These are phyloP conservation scores for Furcula furcula DNA, from an alignment of 2,888 invertebrate genomes.

Conservation along the genomic window DNA sequence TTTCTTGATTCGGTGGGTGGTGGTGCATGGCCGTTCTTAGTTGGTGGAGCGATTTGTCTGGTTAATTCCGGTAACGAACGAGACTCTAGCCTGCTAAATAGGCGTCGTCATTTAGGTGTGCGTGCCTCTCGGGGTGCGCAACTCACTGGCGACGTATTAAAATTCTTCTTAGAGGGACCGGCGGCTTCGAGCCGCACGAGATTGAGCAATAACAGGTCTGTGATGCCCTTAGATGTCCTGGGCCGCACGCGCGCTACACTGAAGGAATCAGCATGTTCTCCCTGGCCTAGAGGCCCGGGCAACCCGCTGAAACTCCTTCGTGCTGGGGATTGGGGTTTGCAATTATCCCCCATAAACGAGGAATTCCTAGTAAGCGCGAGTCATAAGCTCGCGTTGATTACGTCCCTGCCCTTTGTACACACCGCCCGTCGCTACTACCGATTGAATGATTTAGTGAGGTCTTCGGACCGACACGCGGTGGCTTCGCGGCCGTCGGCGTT, in stretches of 20 bases:
- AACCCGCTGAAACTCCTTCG: slow-evolving; percentile 86
- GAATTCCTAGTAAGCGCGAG: slow-evolving; percentile 83
- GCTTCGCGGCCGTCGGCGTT: slow-evolving; percentile 62
- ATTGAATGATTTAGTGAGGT: too few relatives aligned
- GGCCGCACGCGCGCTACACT: slow-evolving; percentile 85
- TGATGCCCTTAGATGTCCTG: slow-evolving; percentile 82
- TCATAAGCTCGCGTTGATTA: slow-evolving; percentile 86
- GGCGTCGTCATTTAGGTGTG: slow-evolving; percentile 31
- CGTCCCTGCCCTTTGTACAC: slow-evolving; percentile 85
- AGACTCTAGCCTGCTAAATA: slow-evolving; percentile 83
- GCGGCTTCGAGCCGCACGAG: slow-evolving; percentile 81
- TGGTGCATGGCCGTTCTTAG: slow-evolving; percentile 81
- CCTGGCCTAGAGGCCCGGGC: slow-evolving; percentile 82
- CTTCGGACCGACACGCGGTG: too few relatives aligned
- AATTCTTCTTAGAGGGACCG: slow-evolving; percentile 82
- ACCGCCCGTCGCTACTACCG: slow-evolving; percentile 88
- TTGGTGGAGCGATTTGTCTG: slow-evolving; percentile 88
- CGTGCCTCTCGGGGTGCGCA: slow-evolving; percentile 32
- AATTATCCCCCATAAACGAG: slow-evolving; percentile 49
- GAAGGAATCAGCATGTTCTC: slow-evolving; percentile 80
- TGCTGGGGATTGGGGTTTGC: slow-evolving; percentile 83
- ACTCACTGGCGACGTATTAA: slow-evolving; percentile 43
- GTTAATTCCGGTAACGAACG: slow-evolving; percentile 89
- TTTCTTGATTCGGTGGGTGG: slow-evolving; percentile 83
- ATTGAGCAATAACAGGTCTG: slow-evolving; percentile 61